Conservation (phyloP, 2,797 vertebrate genomes). For the Sphenopsis melanotis region DNA sequence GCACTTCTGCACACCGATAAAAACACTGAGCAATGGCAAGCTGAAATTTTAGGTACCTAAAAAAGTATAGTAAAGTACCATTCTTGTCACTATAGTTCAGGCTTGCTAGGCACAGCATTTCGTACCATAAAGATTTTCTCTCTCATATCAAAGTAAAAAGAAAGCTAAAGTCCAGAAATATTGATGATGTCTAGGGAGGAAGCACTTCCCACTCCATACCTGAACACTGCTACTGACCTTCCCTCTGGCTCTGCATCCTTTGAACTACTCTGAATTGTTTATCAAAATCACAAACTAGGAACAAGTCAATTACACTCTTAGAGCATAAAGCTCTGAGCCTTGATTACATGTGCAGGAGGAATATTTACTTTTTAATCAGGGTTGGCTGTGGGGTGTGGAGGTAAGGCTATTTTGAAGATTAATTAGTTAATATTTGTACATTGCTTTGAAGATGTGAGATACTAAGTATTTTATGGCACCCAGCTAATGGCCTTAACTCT, state of each 20-base stretch:
- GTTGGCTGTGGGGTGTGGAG: slow-evolving; percentile 57
- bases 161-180: not conserved
- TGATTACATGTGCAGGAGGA: slow-evolving; percentile 37
- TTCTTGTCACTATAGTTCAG: not conserved
- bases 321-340: slow-evolving; percentile 5
- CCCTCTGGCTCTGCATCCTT: not conserved
- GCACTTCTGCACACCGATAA: not conserved
- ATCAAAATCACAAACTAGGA: not conserved
- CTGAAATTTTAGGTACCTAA: not conserved
- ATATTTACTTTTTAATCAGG: slow-evolving; percentile 56
- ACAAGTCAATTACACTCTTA: slow-evolving; percentile 34
- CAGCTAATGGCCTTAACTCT: slow-evolving; percentile 17
- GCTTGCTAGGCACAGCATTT: not conserved
- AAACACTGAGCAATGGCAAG: not conserved
- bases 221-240: not conserved
- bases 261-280: not conserved
- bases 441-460: slow-evolving; percentile 21
- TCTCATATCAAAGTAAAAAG: not conserved
- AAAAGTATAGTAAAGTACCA: not conserved
- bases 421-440: slow-evolving; percentile 40
- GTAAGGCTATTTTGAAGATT: slow-evolving; percentile 53
- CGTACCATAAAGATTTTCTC: not conserved
- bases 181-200: fast-evolving
- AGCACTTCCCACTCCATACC: not conserved
- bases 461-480: slow-evolving; percentile 15